phyloP scores from a whole-genome alignment of 2,113 vertebrate species.

The Colinus virginianus region DNA sequence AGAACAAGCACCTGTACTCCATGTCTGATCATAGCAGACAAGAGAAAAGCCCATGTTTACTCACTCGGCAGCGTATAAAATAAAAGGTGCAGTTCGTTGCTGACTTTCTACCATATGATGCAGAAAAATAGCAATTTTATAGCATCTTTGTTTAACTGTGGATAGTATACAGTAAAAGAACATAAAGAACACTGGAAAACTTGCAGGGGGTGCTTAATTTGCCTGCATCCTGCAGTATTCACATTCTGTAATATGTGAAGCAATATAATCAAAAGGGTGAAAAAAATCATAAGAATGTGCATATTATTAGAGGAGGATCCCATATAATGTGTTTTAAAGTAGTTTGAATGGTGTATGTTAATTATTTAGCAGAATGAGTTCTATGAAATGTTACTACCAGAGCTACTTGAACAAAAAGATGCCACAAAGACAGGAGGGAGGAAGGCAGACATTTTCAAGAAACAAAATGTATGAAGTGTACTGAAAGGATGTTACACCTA shows the following conservation, averaged over 20 bases:
- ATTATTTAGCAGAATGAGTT: not conserved
- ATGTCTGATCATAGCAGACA: not conserved
- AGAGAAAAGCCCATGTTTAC: not conserved
- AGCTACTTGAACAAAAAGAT: not conserved
- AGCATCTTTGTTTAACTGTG: not conserved
- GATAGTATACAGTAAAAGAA: not conserved
- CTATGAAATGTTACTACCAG: not conserved
- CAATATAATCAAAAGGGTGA: not conserved
- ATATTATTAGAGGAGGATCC: not conserved
- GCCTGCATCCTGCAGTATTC: not conserved
- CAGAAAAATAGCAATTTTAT: not conserved
- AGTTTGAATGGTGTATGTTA: not conserved
- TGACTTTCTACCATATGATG: not conserved
- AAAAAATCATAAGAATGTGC: not conserved
- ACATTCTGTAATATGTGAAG: not conserved
- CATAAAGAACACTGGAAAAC: not conserved
- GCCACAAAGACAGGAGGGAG: not conserved
- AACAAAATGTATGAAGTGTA: not conserved
- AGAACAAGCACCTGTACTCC: not conserved
- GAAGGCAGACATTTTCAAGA: not conserved
- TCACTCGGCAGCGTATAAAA: rapidly evolving
- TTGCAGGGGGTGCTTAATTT: not conserved
- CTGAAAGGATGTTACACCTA: not conserved
- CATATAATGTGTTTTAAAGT: not conserved
- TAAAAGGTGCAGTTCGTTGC: not conserved